A percentile compares a stretch with the other conserved stretches of the same genome.
These are phyloP conservation scores for Trichomalopsis sarcophagae DNA, from an alignment of 1,140 invertebrate genomes.

Conservation along the genomic window DNA sequence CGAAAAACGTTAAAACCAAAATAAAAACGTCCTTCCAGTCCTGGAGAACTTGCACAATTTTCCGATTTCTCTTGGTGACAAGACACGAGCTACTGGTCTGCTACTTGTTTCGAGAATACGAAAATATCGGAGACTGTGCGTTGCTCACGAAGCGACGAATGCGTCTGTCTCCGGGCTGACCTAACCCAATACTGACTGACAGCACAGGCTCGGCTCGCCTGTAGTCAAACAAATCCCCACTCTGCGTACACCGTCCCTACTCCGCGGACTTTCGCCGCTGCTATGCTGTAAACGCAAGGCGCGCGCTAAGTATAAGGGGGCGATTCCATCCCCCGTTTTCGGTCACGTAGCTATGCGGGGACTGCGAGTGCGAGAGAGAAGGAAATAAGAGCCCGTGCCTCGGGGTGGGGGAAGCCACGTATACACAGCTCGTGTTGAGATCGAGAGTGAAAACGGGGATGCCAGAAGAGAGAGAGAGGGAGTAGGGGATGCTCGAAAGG, in stretches of 20 bases:
- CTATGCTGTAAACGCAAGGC: neutral
- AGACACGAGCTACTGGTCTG: neutral
- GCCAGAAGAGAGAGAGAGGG: neutral
- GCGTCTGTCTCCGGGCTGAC: constrained; percentile 38
- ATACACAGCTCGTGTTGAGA: neutral
- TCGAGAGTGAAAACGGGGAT: constrained; percentile 24
- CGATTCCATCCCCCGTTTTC: constrained; percentile 15
- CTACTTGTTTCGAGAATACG: neutral
- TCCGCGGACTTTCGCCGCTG: neutral
- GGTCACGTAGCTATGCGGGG: neutral
- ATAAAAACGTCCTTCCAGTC: neutral
- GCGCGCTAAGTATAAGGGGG: neutral
- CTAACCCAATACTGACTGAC: constrained; percentile 45
- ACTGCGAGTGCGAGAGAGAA: neutral
- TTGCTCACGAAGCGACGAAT: neutral
- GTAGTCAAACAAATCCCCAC: constrained; percentile 39
- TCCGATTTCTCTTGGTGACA: neutral
- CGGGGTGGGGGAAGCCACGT: neutral
- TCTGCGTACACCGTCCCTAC: neutral
- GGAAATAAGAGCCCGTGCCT: neutral
- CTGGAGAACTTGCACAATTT: neutral
- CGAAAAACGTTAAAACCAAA: neutral
- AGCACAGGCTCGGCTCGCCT: constrained; percentile 13
- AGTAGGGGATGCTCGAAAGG: neutral
- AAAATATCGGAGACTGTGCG: neutral